These are phyloP conservation scores for Cinara cedri DNA, from an alignment of 2,888 invertebrate species.

Conservation along the genomic window DNA sequence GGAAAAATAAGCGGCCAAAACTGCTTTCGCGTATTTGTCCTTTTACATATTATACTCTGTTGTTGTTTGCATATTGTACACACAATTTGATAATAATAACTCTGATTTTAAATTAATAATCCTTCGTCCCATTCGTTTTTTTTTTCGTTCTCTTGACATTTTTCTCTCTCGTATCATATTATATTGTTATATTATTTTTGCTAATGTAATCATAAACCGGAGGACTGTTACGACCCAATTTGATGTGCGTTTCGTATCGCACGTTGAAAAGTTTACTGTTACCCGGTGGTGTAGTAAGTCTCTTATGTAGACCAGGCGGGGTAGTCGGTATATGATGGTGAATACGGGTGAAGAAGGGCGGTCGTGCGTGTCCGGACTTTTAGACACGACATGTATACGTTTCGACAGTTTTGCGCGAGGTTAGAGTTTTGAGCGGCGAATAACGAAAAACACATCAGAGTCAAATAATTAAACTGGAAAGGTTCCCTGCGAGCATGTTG, in stretches of 20 bases:
- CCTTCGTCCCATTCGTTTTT: neutral
- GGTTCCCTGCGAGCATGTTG: neutral
- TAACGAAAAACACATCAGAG: constrained; percentile 28
- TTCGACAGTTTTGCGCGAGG: constrained; percentile 45
- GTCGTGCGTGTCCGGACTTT: constrained; percentile 52
- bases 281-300: neutral
- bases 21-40: constrained; percentile 44
- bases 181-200: no score
- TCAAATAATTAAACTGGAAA: constrained; percentile 27
- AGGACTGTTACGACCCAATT: constrained; percentile 52
- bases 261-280: constrained; percentile 48
- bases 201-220: constrained; percentile 49
- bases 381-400: constrained; percentile 50
- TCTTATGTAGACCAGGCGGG: neutral
- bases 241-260: neutral
- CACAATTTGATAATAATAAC: constrained; percentile 50
- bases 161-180: constrained; percentile 21
- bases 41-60: constrained; percentile 7
- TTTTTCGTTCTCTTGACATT: constrained; percentile 46
- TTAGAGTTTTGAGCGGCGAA: constrained; percentile 26
- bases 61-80: constrained; percentile 27
- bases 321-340: neutral
- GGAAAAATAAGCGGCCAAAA: constrained; percentile 24
- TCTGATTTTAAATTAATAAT: constrained; percentile 51
- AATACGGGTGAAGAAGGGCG: neutral